Base-by-base conservation (phyloP, 2,888 invertebrate genomes). In the Dione juno region DNA sequence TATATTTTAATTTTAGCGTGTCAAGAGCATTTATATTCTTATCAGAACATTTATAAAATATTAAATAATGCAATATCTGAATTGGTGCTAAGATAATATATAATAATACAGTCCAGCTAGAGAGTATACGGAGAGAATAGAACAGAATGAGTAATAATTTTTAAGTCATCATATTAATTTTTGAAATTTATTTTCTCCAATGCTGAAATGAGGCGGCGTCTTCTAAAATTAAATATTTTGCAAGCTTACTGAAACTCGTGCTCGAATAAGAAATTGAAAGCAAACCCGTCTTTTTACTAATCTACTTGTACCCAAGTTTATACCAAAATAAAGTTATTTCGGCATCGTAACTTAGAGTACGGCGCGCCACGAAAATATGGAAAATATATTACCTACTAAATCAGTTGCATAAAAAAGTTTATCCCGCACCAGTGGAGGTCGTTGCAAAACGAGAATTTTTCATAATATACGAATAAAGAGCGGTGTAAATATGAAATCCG, bases 321-420 rank as follows among this genome's bases (percentile, higher is more conserved):
- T 84, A 81, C 82, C 81, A 74, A 82, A 85, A 85, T 86, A 84
- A 84, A 84, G 82, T 89, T 86, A 83, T 83, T 83, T 76, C 77
- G 79, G 74, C 75, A 70, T 73, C 76, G 76, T 74, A 82, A 85
- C 83, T 84, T 81, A 81, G 85, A 84, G 79, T 81, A 78, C 81
- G 72, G 57, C 71, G 73, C 68, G 72, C 53, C 74, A 77, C 74
- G 77, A 77, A 80, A 80, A 80, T 80, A 81, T 80, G 80, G 77
- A 79, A 78, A 80, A 82, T 81, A 80, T 79, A 81, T 80, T 78
- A 78, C 77, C 73, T 76, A 79, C 80, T 82, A 82, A 81, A 82
- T 81, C 81, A 81, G 77, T 77, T 78, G 79, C 78, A 77, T 79
- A 78, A 78, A 80, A 79, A 79, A 74, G 19, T 74, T 73, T 74